A percentile compares a stretch with the other conserved stretches of the same genome.
These are phyloP conservation scores for Bufo gargarizans DNA, from an alignment of 2,113 vertebrate genomes.

Conservation along the genomic window DNA sequence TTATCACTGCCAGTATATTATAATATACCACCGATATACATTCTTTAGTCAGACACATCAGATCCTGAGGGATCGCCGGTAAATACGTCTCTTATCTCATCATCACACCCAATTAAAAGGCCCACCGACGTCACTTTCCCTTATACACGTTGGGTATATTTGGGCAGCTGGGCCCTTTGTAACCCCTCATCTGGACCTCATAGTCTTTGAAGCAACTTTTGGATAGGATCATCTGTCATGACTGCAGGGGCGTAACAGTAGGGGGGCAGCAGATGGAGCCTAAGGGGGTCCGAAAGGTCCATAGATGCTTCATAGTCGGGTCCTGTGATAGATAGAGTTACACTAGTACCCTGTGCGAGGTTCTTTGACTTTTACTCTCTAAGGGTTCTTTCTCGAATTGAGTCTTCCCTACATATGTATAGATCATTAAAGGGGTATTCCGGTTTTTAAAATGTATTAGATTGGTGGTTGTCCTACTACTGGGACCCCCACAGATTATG, in stretches of 20 bases:
- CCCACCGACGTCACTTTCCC: neutral
- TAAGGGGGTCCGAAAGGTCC: neutral
- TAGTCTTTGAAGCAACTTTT: neutral
- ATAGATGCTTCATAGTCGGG: too few species aligned
- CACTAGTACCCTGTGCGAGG: too few species aligned
- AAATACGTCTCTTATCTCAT: neutral
- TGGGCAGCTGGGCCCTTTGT: neutral
- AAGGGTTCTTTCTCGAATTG: too few species aligned
- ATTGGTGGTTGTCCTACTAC: too few species aligned
- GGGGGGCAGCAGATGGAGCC: neutral
- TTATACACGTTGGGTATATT: neutral
- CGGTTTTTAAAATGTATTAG: too few species aligned
- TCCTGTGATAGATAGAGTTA: too few species aligned
- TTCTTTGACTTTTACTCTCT: too few species aligned
- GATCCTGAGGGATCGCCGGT: neutral
- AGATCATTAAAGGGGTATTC: too few species aligned
- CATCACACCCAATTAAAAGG: neutral
- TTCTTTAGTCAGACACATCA: neutral
- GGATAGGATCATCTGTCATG: neutral
- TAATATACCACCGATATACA: neutral
- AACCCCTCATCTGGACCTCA: neutral
- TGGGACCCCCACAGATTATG: too few species aligned
- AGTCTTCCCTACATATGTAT: too few species aligned
- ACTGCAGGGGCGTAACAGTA: neutral
- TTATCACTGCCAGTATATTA: too few species aligned